These are phyloP conservation scores for Leptodactylus fallax DNA, from an alignment of 2,797 vertebrate genomes.

Conservation along the genomic window DNA sequence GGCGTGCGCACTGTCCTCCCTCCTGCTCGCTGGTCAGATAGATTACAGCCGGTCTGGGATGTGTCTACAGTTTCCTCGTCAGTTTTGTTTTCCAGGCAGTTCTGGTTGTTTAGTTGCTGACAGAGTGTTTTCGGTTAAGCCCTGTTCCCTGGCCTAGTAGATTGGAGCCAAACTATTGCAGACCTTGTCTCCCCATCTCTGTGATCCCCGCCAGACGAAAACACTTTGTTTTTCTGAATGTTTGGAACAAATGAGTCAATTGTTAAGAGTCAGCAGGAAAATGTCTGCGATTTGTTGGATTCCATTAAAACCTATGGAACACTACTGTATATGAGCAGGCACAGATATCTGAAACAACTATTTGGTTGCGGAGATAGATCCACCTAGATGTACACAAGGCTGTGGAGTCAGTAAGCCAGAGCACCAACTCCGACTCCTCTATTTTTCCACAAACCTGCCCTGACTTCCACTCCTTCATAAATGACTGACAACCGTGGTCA, in stretches of 20 bases:
- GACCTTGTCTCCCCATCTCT: neutral
- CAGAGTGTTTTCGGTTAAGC: conserved; percentile 23
- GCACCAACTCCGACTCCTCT: too few relatives aligned
- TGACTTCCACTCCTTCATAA: too few relatives aligned
- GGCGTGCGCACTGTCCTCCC: neutral
- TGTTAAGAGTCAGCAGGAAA: neutral
- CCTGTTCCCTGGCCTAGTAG: conserved; percentile 22
- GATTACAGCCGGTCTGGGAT: neutral
- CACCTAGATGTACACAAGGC: too few relatives aligned
- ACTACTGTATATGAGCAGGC: neutral
- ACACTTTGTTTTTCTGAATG: neutral
- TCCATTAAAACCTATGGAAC: neutral
- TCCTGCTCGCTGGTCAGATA: neutral
- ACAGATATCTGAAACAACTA: too few relatives aligned
- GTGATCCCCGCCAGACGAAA: neutral
- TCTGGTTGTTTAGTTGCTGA: conserved; percentile 52
- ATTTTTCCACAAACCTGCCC: too few relatives aligned
- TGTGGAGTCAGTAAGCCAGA: too few relatives aligned
- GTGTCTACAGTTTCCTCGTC: neutral
- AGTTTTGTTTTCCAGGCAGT: conserved; percentile 25
- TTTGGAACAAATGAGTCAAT: conserved; percentile 7
- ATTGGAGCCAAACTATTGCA: conserved; percentile 38
- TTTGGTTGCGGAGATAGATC: too few relatives aligned
- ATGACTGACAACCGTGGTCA: too few relatives aligned
- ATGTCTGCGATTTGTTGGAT: neutral